phyloP scores from a whole-genome alignment of 2,113 vertebrate species.

The Pungitius pungitius region DNA sequence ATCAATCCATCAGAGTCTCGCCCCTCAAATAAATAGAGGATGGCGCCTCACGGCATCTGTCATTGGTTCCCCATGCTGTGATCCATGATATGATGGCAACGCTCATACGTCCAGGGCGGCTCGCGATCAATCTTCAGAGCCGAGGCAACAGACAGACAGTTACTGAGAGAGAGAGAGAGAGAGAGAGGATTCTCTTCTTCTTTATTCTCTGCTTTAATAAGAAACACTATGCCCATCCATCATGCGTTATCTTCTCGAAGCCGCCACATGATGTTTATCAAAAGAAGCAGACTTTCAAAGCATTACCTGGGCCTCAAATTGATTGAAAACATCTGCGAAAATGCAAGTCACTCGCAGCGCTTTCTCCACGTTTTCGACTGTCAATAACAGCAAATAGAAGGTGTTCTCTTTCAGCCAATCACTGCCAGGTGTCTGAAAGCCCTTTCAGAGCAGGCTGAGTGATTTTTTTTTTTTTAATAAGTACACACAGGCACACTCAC shows the following conservation, averaged over 20 bases:
- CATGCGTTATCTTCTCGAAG: conserved; percentile 35
- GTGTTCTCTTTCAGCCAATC: conserved; percentile 62
- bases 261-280: conserved; percentile 65
- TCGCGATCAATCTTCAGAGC: conserved; percentile 69
- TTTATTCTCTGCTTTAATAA: conserved; percentile 35
- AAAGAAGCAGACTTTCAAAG: conserved; percentile 58
- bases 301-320: conserved; percentile 55
- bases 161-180: neutral
- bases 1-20: conserved; percentile 62
- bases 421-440: conserved; percentile 66
- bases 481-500: conserved; percentile 16
- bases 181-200: conserved; percentile 42
- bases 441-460: conserved; percentile 47
- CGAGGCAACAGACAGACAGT: conserved; percentile 32
- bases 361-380: conserved; percentile 36
- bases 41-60: conserved; percentile 65
- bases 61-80: conserved; percentile 60
- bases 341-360: conserved; percentile 34
- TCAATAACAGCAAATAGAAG: conserved; percentile 52
- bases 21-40: conserved; percentile 67
- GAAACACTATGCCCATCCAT: conserved; percentile 47
- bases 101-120: conserved; percentile 56
- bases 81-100: conserved; percentile 69
- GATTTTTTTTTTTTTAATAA: conserved; percentile 24
- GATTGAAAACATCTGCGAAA: conserved; percentile 61